Evolutionary conservation across 2,113 vertebrate genomes (phyloP).

Genomic region (Pelusios castaneus): DNA sequence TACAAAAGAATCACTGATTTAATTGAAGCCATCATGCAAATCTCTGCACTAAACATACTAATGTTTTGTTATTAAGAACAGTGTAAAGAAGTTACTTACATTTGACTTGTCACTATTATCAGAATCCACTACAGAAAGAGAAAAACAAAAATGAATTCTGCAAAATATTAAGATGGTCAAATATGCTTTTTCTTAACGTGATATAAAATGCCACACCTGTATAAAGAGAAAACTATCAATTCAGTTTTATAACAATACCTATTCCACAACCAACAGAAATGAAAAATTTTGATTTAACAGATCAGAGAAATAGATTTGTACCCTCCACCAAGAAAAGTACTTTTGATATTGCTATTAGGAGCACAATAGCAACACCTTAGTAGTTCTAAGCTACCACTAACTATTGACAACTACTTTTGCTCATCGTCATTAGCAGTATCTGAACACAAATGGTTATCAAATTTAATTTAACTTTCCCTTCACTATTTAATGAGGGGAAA

Average conservation of each 20-base stretch:
- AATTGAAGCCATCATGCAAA: neutral
- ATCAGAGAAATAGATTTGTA: constrained; percentile 24
- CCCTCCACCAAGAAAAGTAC: constrained; percentile 69
- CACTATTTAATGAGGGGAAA: constrained; percentile 16
- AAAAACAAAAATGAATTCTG: constrained; percentile 8
- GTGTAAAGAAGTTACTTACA: constrained; percentile 54
- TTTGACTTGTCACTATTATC: constrained; percentile 76
- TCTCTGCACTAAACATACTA: neutral
- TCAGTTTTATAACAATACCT: constrained; percentile 37
- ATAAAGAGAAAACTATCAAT: neutral
- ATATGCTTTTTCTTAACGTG: neutral
- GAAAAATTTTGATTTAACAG: constrained; percentile 49
- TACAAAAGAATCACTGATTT: neutral
- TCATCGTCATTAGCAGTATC: constrained; percentile 14
- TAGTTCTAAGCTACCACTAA: constrained; percentile 63
- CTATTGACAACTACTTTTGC: constrained; percentile 61
- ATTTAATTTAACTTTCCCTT: constrained; percentile 42
- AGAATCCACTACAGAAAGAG: constrained; percentile 67
- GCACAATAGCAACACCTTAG: constrained; percentile 1
- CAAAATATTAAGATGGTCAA: neutral
- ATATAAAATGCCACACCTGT: neutral
- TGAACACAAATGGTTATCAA: neutral
- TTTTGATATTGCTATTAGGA: neutral
- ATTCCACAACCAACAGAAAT: constrained; percentile 46
- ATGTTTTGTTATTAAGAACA: neutral